Percentiles rank a stretch among this genome's conserved stretches.
phyloP scores from a whole-genome alignment of 2,888 invertebrate species.

The Aelia acuminata region DNA sequence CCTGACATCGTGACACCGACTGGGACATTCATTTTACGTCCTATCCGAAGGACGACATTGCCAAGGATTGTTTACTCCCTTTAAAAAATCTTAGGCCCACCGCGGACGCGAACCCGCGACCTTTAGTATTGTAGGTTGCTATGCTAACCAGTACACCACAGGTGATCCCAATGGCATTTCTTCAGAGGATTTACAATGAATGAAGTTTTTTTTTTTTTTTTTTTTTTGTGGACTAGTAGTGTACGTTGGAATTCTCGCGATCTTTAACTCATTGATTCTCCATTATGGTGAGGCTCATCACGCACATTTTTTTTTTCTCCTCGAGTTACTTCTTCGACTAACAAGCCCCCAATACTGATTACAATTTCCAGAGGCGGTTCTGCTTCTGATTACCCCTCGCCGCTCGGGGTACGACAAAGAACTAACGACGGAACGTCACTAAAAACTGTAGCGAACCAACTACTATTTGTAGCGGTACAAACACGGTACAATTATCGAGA shows the following conservation, averaged over 20 bases:
- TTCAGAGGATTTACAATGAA: too few relatives aligned
- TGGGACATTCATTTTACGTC: too few relatives aligned
- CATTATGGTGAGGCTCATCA: neutral
- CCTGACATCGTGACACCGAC: too few relatives aligned
- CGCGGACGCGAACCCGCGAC: too few relatives aligned
- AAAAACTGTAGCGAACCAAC: neutral
- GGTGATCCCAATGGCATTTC: too few relatives aligned
- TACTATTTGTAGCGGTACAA: slow-evolving; percentile 40
- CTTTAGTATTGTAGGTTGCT: too few relatives aligned
- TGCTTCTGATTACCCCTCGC: neutral
- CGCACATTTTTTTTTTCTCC: too few relatives aligned
- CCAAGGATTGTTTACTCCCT: too few relatives aligned
- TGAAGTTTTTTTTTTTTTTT: neutral
- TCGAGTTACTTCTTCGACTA: neutral
- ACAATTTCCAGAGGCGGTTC: neutral
- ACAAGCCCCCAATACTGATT: neutral
- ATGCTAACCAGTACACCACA: too few relatives aligned
- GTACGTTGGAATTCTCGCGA: neutral
- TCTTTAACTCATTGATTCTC: neutral
- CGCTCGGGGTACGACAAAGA: neutral
- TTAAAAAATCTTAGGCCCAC: too few relatives aligned
- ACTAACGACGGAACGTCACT: neutral
- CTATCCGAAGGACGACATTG: too few relatives aligned
- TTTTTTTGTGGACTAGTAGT: neutral
- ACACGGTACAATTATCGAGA: neutral